Evolutionary conservation across 1,140 invertebrate genomes (phyloP).

Genomic region (Orius laevigatus): DNA sequence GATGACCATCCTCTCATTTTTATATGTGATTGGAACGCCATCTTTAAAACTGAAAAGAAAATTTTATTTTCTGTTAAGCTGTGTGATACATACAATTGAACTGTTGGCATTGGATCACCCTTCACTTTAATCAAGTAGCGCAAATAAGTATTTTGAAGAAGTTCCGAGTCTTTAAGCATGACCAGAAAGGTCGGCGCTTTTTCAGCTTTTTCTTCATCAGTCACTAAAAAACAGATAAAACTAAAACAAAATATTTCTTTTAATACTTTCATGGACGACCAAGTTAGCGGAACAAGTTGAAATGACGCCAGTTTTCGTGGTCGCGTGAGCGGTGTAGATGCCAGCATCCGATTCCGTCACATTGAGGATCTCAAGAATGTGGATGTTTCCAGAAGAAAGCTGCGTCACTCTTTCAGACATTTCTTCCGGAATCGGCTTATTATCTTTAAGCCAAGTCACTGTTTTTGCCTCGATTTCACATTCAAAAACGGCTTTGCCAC

Average conservation of each 20-base stretch:
- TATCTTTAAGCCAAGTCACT: slow-evolving; percentile 81
- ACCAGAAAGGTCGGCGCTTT: slow-evolving; percentile 67
- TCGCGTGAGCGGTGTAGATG: slow-evolving; percentile 80
- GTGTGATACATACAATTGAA: slow-evolving; percentile 82
- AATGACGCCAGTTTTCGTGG: slow-evolving; percentile 57
- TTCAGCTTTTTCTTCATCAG: slow-evolving; percentile 51
- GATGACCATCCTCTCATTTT: slow-evolving; percentile 53
- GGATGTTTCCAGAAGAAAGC: slow-evolving; percentile 35
- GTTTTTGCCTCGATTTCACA: slow-evolving; percentile 47
- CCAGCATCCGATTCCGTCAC: slow-evolving; percentile 69
- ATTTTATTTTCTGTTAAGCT: slow-evolving; percentile 7
- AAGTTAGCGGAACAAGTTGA: slow-evolving; percentile 65
- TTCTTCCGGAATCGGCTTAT: slow-evolving; percentile 59
- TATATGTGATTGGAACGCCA: slow-evolving; percentile 46
- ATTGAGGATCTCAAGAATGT: slow-evolving; percentile 61
- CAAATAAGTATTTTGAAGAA: slow-evolving; percentile 70
- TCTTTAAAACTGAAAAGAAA: slow-evolving; percentile 60
- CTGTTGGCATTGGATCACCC: slow-evolving; percentile 65
- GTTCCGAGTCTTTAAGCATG: slow-evolving; percentile 67
- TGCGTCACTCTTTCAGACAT: slow-evolving; percentile 56
- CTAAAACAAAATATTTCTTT: neutral
- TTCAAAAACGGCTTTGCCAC: slow-evolving; percentile 70
- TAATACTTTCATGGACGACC: slow-evolving; percentile 59
- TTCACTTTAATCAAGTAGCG: slow-evolving; percentile 80
- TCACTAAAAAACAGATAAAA: slow-evolving; percentile 34